Percentiles rank a stretch among this genome's conserved stretches.
phyloP scores from a whole-genome alignment of 2,888 invertebrate species.

The Ecdyonurus torrentis region DNA sequence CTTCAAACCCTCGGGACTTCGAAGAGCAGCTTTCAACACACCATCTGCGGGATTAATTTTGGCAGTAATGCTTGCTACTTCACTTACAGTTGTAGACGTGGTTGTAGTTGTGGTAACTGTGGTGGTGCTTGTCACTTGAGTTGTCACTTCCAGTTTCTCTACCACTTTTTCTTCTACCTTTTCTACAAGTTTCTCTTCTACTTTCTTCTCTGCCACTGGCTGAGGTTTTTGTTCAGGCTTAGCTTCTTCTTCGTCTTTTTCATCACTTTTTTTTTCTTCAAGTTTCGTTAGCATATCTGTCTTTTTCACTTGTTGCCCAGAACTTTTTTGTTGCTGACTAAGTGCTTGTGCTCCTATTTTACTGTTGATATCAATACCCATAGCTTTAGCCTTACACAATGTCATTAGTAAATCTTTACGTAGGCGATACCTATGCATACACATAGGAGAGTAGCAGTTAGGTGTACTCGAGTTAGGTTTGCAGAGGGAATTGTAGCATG shows the following conservation, averaged over 20 bases:
- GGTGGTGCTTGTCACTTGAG: not conserved
- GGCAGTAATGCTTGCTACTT: not conserved
- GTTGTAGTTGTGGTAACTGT: conserved; percentile 3
- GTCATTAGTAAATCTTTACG: conserved; percentile 42
- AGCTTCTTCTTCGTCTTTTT: not conserved
- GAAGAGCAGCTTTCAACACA: not conserved
- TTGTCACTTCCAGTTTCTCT: not conserved
- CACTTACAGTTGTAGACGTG: not conserved
- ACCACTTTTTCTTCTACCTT: not conserved
- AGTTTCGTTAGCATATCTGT: not conserved
- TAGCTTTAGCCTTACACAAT: not conserved
- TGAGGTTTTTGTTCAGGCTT: not conserved
- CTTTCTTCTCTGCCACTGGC: not conserved
- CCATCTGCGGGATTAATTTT: not conserved
- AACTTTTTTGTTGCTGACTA: not conserved
- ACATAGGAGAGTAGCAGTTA: conserved; percentile 66
- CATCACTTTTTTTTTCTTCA: not conserved
- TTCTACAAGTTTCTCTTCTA: not conserved
- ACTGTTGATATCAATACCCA: conserved; percentile 1
- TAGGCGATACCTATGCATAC: conserved; percentile 52
- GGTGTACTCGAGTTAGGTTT: conserved; percentile 24
- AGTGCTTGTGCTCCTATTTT: not conserved
- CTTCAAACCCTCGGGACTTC: not conserved
- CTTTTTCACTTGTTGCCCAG: not conserved
- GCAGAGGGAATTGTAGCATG: conserved; percentile 17